A percentile compares a stretch with the other conserved stretches of the same genome.
Conservation (phyloP, 1,140 invertebrate genomes). For the Ceratina australensis region DNA sequence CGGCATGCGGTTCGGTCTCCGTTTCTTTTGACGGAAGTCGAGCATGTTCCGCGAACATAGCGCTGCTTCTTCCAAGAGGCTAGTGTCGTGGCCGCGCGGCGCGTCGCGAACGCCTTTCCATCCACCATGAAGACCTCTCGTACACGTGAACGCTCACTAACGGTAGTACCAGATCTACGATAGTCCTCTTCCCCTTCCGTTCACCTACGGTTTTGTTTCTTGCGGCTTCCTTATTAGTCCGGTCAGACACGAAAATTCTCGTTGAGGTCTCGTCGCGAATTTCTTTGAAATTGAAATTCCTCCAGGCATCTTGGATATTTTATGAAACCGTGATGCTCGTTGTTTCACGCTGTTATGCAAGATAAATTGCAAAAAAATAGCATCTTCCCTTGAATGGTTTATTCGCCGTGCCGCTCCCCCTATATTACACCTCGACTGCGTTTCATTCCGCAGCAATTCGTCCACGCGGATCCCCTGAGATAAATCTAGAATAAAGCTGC, state of each 20-base stretch:
- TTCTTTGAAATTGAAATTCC: not conserved
- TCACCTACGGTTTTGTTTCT: slow-evolving; percentile 2
- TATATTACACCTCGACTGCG: no score
- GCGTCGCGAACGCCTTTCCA: slow-evolving; percentile 5
- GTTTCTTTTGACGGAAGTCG: slow-evolving; percentile 48
- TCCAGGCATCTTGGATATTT: no score
- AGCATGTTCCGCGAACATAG: slow-evolving; percentile 32
- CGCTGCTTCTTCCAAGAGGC: slow-evolving; percentile 29
- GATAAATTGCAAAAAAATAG: no score
- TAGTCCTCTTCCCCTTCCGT: slow-evolving; percentile 20
- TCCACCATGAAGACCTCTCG: not conserved
- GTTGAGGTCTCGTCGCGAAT: no score
- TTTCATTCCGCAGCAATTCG: no score
- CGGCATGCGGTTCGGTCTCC: slow-evolving; percentile 10
- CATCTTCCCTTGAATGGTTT: no score
- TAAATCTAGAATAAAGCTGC: not conserved
- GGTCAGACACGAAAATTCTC: not conserved
- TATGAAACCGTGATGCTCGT: no score
- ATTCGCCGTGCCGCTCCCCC: no score
- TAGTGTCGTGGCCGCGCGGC: not conserved
- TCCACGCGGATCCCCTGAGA: no score
- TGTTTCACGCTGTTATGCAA: no score
- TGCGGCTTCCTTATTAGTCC: not conserved
- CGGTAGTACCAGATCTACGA: slow-evolving; percentile 39
- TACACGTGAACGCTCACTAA: slow-evolving; percentile 30